Conservation (phyloP, 2,888 invertebrate genomes). For the Stenoptilia bipunctidactyla region DNA sequence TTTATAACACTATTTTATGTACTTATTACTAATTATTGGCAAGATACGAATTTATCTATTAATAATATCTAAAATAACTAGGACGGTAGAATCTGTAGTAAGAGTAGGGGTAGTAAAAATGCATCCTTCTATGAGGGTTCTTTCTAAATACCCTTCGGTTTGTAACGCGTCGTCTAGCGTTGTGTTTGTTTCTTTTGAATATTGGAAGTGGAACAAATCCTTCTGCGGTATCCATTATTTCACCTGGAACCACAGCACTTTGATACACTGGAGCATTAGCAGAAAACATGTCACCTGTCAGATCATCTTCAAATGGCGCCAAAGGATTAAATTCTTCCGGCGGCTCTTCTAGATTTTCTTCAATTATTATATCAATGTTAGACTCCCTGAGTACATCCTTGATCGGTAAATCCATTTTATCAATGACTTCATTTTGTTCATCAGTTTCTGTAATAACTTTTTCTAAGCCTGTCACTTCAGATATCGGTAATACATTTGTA, state of each 20-base stretch:
- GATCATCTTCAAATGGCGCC: not conserved
- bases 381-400: not conserved
- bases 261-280: conserved; percentile 10
- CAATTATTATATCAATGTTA: conserved; percentile 32
- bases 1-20: too few species aligned
- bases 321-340: not conserved
- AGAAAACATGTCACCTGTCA: conserved; percentile 13
- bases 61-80: conserved; percentile 53
- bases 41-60: conserved; percentile 9
- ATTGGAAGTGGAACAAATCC: conserved; percentile 46
- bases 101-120: conserved; percentile 37
- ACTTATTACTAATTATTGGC: too few species aligned
- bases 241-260: conserved; percentile 27
- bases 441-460: conserved; percentile 6
- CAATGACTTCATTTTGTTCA: not conserved
- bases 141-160: conserved; percentile 32
- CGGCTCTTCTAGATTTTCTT: conserved; percentile 20
- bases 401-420: not conserved
- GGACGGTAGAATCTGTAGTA: conserved; percentile 41
- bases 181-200: conserved; percentile 24
- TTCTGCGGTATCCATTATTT: conserved; percentile 53
- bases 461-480: conserved; percentile 22
- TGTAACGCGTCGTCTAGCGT: conserved; percentile 27
- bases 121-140: conserved; percentile 31
- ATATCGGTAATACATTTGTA: too few species aligned